A percentile compares a stretch with the other conserved stretches of the same genome.
Conservation (phyloP, 2,888 invertebrate genomes). For the Cordilura impudica region DNA sequence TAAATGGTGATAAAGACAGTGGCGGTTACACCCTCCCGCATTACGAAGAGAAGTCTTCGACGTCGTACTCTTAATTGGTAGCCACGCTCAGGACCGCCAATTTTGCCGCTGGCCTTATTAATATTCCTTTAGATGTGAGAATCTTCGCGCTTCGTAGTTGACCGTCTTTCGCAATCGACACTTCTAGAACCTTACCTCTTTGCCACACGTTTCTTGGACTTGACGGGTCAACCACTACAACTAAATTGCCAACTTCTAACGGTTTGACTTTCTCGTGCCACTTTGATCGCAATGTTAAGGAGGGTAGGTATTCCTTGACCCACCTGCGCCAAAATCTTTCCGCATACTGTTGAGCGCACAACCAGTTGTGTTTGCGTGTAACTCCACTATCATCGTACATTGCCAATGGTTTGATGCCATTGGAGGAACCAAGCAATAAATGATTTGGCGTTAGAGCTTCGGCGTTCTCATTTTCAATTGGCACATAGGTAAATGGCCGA, state of each 20-base stretch:
- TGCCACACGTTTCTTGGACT: conserved; percentile 37
- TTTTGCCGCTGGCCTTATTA: conserved; percentile 28
- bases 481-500: conserved; percentile 47
- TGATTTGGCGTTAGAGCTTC: conserved; percentile 67
- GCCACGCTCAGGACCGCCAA: conserved; percentile 27
- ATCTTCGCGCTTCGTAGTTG: conserved; percentile 45
- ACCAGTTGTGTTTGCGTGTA: conserved; percentile 50
- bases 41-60: conserved; percentile 29
- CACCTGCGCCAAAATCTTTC: conserved; percentile 60
- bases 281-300: too few relatives aligned
- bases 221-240: conserved; percentile 39
- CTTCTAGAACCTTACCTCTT: conserved; percentile 23
- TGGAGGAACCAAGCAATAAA: conserved; percentile 62
- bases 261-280: conserved; percentile 36
- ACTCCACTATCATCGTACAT: conserved; percentile 34
- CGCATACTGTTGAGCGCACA: conserved; percentile 50
- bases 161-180: conserved; percentile 10
- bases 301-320: too few relatives aligned
- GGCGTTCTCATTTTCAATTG: conserved; percentile 46
- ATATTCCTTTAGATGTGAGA: conserved; percentile 34
- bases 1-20: not conserved
- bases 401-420: conserved; percentile 54
- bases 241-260: conserved; percentile 30
- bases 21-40: conserved; percentile 36
- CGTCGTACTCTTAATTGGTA: not conserved